Percentiles rank a stretch among this genome's conserved stretches.
These are phyloP conservation scores for Ochropacha duplaris DNA, from an alignment of 2,888 invertebrate genomes.

Conservation along the genomic window DNA sequence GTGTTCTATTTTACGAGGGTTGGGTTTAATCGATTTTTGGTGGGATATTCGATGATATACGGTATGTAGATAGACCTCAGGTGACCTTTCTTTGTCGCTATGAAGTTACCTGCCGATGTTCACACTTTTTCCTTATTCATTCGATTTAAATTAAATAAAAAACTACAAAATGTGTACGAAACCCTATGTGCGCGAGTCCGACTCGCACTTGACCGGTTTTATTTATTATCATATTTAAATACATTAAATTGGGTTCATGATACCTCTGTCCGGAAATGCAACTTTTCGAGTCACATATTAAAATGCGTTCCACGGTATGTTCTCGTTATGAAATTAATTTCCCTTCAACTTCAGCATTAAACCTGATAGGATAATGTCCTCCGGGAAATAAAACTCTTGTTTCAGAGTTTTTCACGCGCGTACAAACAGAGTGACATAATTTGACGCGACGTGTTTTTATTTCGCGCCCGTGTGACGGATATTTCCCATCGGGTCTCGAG, in stretches of 20 bases:
- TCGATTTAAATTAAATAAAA: no score
- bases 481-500: not conserved
- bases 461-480: not conserved
- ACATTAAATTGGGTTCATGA: no score
- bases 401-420: not conserved
- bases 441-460: not conserved
- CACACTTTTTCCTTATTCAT: no score
- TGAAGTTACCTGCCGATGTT: no score
- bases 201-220: no score
- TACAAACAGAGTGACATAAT: conserved; percentile 2
- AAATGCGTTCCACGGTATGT: not conserved
- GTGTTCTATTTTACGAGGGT: not conserved
- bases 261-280: no score
- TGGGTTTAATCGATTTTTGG: not conserved
- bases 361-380: not conserved
- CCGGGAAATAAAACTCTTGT: conserved; percentile 5
- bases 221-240: no score
- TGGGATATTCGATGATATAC: not conserved
- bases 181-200: no score
- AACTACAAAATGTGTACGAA: no score
- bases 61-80: not conserved
- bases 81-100: no score
- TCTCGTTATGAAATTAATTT: not conserved
- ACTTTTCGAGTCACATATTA: not conserved
- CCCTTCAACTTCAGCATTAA: not conserved